Percentiles rank a stretch among this genome's conserved stretches.
Conservation (phyloP, 2,888 invertebrate species). For the Cosmia trapezina region DNA sequence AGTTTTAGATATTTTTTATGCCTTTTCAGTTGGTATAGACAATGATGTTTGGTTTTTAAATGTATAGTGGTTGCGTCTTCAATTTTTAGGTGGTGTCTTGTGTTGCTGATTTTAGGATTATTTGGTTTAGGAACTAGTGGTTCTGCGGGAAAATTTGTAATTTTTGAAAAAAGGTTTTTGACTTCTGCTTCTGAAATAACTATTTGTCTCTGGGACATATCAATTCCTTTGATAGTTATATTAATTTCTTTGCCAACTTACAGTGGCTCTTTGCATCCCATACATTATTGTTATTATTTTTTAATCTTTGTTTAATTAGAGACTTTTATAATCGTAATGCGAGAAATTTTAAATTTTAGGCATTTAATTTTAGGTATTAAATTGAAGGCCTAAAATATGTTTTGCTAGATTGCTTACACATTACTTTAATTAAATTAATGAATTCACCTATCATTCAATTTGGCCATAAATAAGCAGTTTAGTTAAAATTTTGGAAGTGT, state of each 20-base stretch:
- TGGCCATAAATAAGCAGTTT: too few relatives aligned
- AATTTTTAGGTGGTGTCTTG: background rate
- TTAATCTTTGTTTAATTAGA: too few relatives aligned
- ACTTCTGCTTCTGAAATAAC: background rate
- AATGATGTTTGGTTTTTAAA: background rate
- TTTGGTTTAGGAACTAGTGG: background rate
- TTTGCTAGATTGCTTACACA: too few relatives aligned
- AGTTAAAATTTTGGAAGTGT: too few relatives aligned
- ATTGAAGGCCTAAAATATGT: too few relatives aligned
- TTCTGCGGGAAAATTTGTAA: too few relatives aligned
- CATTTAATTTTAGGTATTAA: too few relatives aligned
- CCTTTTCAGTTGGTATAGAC: constrained; percentile 39
- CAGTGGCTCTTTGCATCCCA: background rate
- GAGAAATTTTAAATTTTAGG: too few relatives aligned
- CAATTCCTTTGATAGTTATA: background rate
- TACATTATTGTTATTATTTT: background rate
- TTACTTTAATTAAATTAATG: too few relatives aligned
- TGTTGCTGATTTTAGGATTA: too few relatives aligned
- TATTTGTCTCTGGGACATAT: background rate
- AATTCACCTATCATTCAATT: too few relatives aligned
- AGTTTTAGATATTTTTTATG: constrained; percentile 34
- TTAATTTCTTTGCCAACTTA: background rate
- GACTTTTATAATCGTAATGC: too few relatives aligned
- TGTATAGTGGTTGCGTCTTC: background rate
- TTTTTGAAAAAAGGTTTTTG: background rate